Conservation (phyloP, 1,140 invertebrate species). For the Maniola jurtina region DNA sequence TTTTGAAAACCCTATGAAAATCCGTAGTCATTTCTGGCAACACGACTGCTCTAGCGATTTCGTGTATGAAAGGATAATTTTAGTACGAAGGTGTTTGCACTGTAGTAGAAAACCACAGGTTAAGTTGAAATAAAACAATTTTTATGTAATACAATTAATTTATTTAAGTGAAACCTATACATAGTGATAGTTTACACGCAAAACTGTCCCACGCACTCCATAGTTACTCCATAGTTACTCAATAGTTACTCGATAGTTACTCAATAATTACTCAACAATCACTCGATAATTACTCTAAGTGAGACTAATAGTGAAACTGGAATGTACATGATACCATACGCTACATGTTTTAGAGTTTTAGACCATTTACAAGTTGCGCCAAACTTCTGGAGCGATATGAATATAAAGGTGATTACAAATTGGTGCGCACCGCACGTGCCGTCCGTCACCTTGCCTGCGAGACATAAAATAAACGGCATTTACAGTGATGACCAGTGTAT, state of each 20-base stretch:
- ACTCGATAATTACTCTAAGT: constrained; percentile 19
- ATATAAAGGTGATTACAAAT: too few relatives aligned
- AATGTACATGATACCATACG: constrained; percentile 24
- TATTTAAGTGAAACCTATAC: constrained; percentile 58
- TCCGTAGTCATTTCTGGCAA: too few relatives aligned
- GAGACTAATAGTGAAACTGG: constrained; percentile 33
- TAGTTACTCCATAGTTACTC: constrained; percentile 19
- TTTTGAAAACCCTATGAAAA: too few relatives aligned
- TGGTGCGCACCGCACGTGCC: too few relatives aligned
- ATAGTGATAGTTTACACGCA: constrained; percentile 47
- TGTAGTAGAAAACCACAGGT: too few relatives aligned
- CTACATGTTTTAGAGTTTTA: neutral
- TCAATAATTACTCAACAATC: constrained; percentile 22
- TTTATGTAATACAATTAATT: constrained; percentile 44
- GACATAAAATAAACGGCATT: too few relatives aligned
- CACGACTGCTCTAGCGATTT: too few relatives aligned
- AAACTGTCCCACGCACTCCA: constrained; percentile 30
- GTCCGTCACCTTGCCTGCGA: too few relatives aligned
- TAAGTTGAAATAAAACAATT: constrained; percentile 25
- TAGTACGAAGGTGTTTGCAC: too few relatives aligned
- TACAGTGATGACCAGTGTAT: too few relatives aligned
- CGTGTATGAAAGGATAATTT: too few relatives aligned
- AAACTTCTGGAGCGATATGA: neutral
- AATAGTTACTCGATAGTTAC: constrained; percentile 19
- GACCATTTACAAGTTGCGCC: neutral